phyloP scores from a whole-genome alignment of 2,113 vertebrate genomes.

The Piliocolobus tephrosceles region DNA sequence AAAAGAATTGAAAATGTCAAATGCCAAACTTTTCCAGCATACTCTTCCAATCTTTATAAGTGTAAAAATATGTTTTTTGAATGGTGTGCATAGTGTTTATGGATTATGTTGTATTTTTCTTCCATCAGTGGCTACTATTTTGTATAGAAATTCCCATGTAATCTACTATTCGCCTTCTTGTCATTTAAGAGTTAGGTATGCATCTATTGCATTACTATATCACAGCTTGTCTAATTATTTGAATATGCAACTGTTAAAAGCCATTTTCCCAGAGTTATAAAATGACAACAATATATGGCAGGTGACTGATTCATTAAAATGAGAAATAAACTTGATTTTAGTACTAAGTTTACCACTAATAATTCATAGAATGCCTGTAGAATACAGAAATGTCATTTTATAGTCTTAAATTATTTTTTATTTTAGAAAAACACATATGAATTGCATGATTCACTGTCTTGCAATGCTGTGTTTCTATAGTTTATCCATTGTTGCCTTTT shows the following conservation, averaged over 20 bases:
- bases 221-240: background rate
- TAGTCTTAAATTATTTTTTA: background rate
- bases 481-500: background rate
- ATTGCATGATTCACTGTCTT: background rate
- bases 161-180: background rate
- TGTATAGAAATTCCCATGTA: background rate
- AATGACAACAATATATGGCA: slow-evolving; percentile 18
- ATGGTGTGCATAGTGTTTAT: background rate
- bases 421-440: background rate
- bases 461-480: background rate
- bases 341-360: background rate
- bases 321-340: slow-evolving; percentile 57
- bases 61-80: background rate
- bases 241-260: slow-evolving; percentile 9
- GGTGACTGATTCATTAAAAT: slow-evolving; percentile 11
- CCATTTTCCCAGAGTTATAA: slow-evolving; percentile 5
- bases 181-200: background rate
- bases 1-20: background rate
- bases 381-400: background rate
- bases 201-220: background rate
- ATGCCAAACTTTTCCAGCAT: background rate
- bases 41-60: background rate
- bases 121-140: background rate
- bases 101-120: background rate
- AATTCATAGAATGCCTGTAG: background rate